phyloP scores from a whole-genome alignment of 2,888 invertebrate genomes.

The Neuroscelio doddi region DNA sequence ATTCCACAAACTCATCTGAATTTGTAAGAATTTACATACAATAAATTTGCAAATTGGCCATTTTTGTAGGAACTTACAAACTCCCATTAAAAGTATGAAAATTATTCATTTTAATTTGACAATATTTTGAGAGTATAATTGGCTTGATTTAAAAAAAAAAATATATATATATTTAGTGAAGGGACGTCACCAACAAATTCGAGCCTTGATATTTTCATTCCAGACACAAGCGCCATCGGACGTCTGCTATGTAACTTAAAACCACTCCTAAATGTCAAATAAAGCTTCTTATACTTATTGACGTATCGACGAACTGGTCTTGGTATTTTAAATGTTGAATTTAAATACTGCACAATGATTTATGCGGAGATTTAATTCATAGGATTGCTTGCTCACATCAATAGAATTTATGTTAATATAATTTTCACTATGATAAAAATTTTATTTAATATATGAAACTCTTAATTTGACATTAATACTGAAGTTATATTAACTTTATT shows the following conservation, averaged over 20 bases:
- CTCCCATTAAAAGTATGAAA: no score
- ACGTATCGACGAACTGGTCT: constrained; percentile 16
- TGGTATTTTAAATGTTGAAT: constrained; percentile 20
- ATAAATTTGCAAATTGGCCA: no score
- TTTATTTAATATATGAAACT: not conserved
- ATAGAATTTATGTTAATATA: constrained; percentile 8
- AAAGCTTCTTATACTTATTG: constrained; percentile 28
- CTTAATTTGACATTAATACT: not conserved
- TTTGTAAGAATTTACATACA: no score
- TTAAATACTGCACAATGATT: constrained; percentile 9
- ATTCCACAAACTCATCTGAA: no score
- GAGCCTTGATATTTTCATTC: constrained; percentile 18
- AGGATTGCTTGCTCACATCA: not conserved
- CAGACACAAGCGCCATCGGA: constrained; percentile 18
- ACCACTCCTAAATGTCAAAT: constrained; percentile 37
- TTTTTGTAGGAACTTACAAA: no score
- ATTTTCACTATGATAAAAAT: not conserved
- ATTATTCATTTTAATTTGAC: no score
- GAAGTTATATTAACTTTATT: not conserved
- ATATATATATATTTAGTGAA: not conserved
- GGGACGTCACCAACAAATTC: not conserved
- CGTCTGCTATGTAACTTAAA: constrained; percentile 5
- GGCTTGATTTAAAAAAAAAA: no score
- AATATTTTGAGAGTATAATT: no score
- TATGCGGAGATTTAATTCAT: not conserved